Conservation (phyloP, 1,140 invertebrate species). For the Drosophila serrata region DNA sequence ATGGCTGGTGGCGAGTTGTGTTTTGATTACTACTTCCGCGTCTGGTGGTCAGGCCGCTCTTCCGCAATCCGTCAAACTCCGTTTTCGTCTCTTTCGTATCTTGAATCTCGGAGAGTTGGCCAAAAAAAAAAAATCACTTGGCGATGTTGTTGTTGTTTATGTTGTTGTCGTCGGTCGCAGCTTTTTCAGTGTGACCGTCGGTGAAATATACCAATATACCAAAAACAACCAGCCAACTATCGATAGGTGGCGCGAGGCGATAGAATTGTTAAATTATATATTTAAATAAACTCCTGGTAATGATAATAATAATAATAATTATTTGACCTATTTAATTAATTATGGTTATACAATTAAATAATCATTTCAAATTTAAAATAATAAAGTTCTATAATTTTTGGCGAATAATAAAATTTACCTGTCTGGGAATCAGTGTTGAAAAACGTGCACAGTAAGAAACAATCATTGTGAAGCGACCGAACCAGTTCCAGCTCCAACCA, state of each 20-base stretch:
- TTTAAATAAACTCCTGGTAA: too few relatives aligned
- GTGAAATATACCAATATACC: background rate
- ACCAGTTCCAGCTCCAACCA: background rate
- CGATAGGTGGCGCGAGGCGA: background rate
- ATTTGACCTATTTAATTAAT: too few relatives aligned
- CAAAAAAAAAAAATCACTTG: conserved; percentile 38
- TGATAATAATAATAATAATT: too few relatives aligned
- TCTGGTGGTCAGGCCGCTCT: conserved; percentile 29
- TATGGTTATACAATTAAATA: too few relatives aligned
- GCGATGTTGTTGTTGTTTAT: conserved; percentile 29
- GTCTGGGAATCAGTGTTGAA: background rate
- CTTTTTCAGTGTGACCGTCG: background rate
- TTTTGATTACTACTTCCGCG: conserved; percentile 35
- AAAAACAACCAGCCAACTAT: background rate
- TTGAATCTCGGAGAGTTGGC: conserved; percentile 38
- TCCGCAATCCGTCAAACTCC: conserved; percentile 29
- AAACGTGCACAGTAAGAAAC: background rate
- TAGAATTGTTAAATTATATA: background rate
- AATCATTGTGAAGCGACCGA: background rate
- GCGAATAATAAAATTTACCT: too few relatives aligned
- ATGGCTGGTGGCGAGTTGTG: conserved; percentile 32
- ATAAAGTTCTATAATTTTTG: too few relatives aligned
- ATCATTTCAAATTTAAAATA: too few relatives aligned
- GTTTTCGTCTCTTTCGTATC: conserved; percentile 23
- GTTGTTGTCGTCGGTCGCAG: conserved; percentile 21